Percentiles rank a stretch among this genome's conserved stretches.
Evolutionary conservation across 2,888 invertebrate species (phyloP).

Genomic region (Masnerella sp.): DNA sequence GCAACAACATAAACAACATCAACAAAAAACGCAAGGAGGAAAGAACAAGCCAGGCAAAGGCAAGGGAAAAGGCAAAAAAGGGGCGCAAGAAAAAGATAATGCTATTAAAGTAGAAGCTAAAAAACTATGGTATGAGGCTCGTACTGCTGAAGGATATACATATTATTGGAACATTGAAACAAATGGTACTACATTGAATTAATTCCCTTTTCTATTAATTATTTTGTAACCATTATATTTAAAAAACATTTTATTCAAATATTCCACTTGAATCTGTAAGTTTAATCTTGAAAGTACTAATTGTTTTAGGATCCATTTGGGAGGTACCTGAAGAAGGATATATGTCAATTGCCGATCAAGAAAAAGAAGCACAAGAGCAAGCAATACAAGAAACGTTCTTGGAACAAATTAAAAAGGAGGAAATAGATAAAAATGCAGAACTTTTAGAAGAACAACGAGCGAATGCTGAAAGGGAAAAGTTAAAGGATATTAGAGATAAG

Average conservation of each 20-base stretch:
- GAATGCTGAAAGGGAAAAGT: slow-evolving; percentile 70
- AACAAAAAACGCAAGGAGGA: slow-evolving; percentile 51
- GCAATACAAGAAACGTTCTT: slow-evolving; percentile 78
- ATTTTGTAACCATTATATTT: neutral
- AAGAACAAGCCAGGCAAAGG: slow-evolving; percentile 61
- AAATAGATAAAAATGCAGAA: slow-evolving; percentile 76
- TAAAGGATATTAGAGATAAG: slow-evolving; percentile 76
- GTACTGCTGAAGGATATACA: slow-evolving; percentile 85
- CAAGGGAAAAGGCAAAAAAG: slow-evolving; percentile 70
- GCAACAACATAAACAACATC: too few species aligned
- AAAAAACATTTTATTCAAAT: slow-evolving; percentile 16
- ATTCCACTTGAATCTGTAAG: too few species aligned
- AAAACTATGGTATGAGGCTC: slow-evolving; percentile 88
- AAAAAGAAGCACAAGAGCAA: slow-evolving; percentile 78
- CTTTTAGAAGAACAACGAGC: slow-evolving; percentile 74
- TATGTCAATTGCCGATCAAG: slow-evolving; percentile 83
- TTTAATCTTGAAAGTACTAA: too few species aligned
- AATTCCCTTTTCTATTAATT: neutral
- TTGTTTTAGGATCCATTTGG: slow-evolving; percentile 85
- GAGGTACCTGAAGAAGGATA: slow-evolving; percentile 86
- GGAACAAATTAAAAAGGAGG: slow-evolving; percentile 78
- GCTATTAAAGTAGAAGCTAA: slow-evolving; percentile 61
- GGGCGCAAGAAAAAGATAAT: slow-evolving; percentile 61
- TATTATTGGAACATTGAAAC: slow-evolving; percentile 94
- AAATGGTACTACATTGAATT: slow-evolving; percentile 80